A percentile compares a stretch with the other conserved stretches of the same genome.
Conservation (phyloP, 2,113 vertebrate species). For the Hippotragus niger region DNA sequence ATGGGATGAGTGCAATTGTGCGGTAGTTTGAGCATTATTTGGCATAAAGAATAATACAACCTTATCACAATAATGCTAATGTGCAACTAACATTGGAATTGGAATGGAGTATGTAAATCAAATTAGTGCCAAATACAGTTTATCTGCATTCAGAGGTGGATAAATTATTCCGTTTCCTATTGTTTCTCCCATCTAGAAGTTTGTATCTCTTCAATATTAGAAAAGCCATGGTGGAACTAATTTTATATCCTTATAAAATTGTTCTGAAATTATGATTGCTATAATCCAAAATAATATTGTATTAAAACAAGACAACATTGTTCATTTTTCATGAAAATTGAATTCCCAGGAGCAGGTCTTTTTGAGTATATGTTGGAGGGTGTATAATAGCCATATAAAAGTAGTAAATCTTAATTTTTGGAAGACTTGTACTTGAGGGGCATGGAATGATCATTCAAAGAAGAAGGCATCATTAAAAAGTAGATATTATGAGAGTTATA, state of each 20-base stretch:
- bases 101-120: neutral
- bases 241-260: neutral
- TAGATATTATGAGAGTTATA: neutral
- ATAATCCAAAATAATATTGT: neutral
- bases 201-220: neutral
- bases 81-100: neutral
- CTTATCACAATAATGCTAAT: neutral
- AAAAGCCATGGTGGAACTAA: neutral
- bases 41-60: neutral
- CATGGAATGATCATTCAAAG: neutral
- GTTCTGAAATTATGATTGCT: neutral
- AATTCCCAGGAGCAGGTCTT: neutral
- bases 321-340: neutral
- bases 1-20: no score
- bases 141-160: neutral
- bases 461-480: neutral
- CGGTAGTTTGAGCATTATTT: no score
- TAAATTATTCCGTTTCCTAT: neutral
- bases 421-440: neutral
- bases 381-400: neutral
- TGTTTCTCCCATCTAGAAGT: neutral
- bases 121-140: neutral
- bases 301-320: neutral
- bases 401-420: neutral
- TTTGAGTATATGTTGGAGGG: neutral